Evolutionary conservation across 2,113 vertebrate genomes (phyloP).

Genomic region (Tachysurus fulvidraco): DNA sequence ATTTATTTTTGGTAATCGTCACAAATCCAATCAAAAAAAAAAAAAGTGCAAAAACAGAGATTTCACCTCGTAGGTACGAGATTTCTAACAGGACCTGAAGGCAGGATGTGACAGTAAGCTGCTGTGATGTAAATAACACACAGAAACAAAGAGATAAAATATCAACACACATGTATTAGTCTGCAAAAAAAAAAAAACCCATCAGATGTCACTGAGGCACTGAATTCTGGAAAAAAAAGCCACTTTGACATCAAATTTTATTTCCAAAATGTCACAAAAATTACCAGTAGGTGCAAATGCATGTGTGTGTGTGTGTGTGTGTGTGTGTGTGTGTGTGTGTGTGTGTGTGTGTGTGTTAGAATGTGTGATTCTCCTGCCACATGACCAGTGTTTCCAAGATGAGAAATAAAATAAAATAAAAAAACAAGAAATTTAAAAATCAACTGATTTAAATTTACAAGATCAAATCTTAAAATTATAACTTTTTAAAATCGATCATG

Average conservation of each 20-base stretch:
- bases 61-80: background rate
- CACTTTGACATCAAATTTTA: background rate
- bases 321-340: background rate
- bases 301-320: background rate
- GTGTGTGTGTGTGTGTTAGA: background rate
- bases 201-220: background rate
- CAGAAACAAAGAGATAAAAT: no score
- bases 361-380: background rate
- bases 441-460: background rate
- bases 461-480: background rate
- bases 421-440: background rate
- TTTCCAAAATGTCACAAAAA: background rate
- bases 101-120: background rate
- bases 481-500: background rate
- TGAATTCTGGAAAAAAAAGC: background rate
- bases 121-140: background rate
- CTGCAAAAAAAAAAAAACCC: background rate
- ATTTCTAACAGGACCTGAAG: background rate
- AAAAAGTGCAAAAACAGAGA: background rate
- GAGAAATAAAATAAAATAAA: background rate
- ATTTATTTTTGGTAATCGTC: background rate
- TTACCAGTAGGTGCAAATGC: background rate
- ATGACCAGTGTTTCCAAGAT: background rate
- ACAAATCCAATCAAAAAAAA: background rate
- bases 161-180: background rate